Percentiles rank a stretch among this genome's conserved stretches.
These are phyloP conservation scores for Ondatra zibethicus DNA, from an alignment of 2,113 vertebrate genomes.

Conservation along the genomic window DNA sequence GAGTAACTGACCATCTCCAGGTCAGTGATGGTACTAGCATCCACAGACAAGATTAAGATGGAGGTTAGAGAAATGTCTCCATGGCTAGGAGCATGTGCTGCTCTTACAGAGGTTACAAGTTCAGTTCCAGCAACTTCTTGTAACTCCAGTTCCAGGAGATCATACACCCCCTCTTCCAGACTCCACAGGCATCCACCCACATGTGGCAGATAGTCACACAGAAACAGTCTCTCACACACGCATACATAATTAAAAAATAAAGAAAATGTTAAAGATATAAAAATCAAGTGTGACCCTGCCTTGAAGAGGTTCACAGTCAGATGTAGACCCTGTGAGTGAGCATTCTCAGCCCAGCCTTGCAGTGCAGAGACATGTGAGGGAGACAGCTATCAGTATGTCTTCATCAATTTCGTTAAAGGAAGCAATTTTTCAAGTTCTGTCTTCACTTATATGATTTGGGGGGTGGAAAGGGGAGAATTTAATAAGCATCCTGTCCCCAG, in stretches of 20 bases:
- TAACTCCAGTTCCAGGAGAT: neutral
- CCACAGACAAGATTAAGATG: neutral
- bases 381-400: neutral
- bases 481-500: neutral
- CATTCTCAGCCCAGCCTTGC: neutral
- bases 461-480: neutral
- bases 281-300: neutral
- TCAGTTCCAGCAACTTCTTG: neutral
- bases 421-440: neutral
- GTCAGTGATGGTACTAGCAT: neutral
- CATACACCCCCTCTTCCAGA: too few species aligned
- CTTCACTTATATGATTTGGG: conserved; percentile 58
- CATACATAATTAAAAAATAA: neutral
- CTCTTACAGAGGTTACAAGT: neutral
- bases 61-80: neutral
- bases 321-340: neutral
- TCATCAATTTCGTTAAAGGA: conserved; percentile 38
- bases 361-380: neutral
- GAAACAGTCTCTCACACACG: neutral
- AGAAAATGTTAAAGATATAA: neutral
- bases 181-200: neutral
- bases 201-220: neutral
- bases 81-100: neutral
- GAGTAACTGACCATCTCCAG: neutral
- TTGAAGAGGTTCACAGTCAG: neutral